These are phyloP conservation scores for Aspiorhynchus laticeps DNA, from an alignment of 2,113 vertebrate species.

Conservation along the genomic window DNA sequence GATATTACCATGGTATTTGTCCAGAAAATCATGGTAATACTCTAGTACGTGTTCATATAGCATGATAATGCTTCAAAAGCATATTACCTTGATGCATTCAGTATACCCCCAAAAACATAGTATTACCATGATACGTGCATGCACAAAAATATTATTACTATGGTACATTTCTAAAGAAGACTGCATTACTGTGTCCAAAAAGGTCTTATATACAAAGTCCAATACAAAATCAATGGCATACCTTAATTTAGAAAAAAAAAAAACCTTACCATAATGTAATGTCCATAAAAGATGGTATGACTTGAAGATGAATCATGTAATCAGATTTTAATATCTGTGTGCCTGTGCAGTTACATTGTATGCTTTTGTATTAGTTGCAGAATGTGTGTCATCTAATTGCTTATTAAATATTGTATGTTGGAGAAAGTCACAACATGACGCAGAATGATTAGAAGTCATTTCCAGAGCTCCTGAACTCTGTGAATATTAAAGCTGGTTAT, in stretches of 20 bases:
- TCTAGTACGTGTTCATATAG: neutral
- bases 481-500: slow-evolving; percentile 61
- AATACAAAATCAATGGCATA: neutral
- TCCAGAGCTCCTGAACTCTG: slow-evolving; percentile 60
- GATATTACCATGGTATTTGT: neutral
- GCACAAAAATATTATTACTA: too few relatives aligned
- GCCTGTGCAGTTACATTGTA: neutral
- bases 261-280: neutral
- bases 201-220: too few relatives aligned
- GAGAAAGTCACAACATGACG: neutral
- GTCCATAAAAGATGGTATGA: neutral
- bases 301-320: neutral
- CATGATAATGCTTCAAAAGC: neutral
- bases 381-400: neutral
- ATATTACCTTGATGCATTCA: neutral
- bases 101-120: neutral
- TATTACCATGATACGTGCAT: neutral
- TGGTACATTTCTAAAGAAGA: neutral
- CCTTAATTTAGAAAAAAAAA: neutral
- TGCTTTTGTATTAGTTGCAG: neutral
- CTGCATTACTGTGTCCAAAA: neutral
- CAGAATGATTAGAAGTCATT: slow-evolving; percentile 43
- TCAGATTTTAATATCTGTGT: slow-evolving; percentile 17
- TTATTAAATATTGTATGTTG: neutral
- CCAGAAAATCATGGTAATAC: neutral